Base-by-base conservation (phyloP, 1,140 invertebrate species). In the Drosophila micromelanica region DNA sequence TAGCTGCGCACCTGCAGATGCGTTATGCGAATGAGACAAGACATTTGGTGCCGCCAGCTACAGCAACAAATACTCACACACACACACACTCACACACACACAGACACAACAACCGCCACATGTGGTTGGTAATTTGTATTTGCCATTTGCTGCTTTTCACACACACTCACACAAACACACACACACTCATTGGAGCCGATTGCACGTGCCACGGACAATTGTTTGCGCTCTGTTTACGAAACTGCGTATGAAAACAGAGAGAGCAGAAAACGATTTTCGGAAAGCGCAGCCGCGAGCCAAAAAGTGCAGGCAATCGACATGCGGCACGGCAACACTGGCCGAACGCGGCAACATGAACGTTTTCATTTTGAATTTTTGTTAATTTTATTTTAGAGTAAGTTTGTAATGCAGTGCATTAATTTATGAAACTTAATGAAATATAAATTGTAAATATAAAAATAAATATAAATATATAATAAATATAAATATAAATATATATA, bases 221-320 rank as follows among this genome's bases (percentile, higher is more conserved):
- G 23, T 17, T 11, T 17, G 13, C 32, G 30, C 51, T 71, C 87
- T 87, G 84, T 87, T 87, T 87, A 87, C 84, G 84, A 87, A 87
- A 84, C 15, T 48, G 45, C 69, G 65, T 80, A 79, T 80, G 68
- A 87, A 89, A 87, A 87, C 84, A 87, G 38, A 87, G 74, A 86
- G 79, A 79, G 48, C 52, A 35, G 17, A 72, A 77, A 77, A 30
- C 48, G 56, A 11, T 5, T n/a, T 7, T 6, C 7, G 12, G 8
- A 7, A 48, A 38, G 84, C 84, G 84, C 84, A 89, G 68, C 68
- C 84, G 84, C 78, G 17, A 57, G 42, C 15, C 9, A 60, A 57
- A 68, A 35, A 57, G 20, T 11, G 51, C 27, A 30, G 30, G 30
- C 49, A 52, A 9, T 15, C n/a, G 4, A 8, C 13, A 8, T 11